Base-by-base conservation (phyloP, 2,888 invertebrate species). In the Spodoptera exigua region DNA sequence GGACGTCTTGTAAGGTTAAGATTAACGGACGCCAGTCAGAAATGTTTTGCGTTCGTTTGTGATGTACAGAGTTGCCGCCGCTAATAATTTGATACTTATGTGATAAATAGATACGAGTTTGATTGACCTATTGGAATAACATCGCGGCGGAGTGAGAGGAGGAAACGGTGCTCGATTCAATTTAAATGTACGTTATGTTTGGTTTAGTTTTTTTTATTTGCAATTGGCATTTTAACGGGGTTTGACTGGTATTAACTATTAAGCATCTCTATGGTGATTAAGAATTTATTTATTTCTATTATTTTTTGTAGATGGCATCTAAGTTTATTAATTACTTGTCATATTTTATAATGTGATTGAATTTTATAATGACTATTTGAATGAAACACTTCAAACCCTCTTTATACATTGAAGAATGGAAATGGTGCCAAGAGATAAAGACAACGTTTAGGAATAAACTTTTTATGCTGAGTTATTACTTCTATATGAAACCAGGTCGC, bases 21-120 rank as follows among this genome's bases (percentile, higher is more conserved):
- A 71, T 74, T 63, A 71, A 74, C 71, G 51, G 74, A 55, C 48
- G 53, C 35, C 17, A 43, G 37, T 73, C 47, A 55, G 60, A 40
- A 40, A 61, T 55, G 73, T 66, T 60, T 72, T 52, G 37, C 49
- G 27, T 27, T 32, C 35, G 40, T 46, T 27, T 73, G 13, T 69
- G 69, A 60, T 67, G 69, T 55, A 47, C 44, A 44, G 51, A 73
- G 46, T 65, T 45, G 47, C 69, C 69, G 74, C 73, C 51, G 18
- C 52, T 46, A 73, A 68, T 73, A 55, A 67, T 69, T 73, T 69
- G 54, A 52, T 60, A 27, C 27, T 27, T 27, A 55, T 52, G 54
- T 67, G 61, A 67, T 73, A 73, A 67, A 72, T 53, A 58, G 53
- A 51, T 44, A 68, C 54, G n/a, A 73, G 61, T 73, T 67, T 73